Percentiles rank a stretch among this genome's conserved stretches.
Conservation (phyloP, 2,113 vertebrate species). For the Laticauda laticaudata region DNA sequence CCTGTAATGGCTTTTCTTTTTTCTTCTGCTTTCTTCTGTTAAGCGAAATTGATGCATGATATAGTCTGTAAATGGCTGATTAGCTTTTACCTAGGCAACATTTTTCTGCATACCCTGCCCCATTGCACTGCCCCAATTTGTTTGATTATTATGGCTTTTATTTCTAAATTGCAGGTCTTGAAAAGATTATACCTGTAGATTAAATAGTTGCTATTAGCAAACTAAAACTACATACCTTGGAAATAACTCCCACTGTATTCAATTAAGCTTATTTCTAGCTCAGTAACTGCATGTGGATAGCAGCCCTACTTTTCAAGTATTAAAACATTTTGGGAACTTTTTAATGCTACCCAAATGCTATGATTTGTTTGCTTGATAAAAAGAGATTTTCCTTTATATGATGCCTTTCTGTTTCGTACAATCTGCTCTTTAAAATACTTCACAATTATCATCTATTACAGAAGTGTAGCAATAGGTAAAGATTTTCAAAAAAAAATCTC, state of each 20-base stretch:
- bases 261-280: neutral
- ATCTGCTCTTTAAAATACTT: neutral
- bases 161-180: conserved; percentile 14
- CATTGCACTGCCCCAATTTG: neutral
- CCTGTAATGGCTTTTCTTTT: conserved; percentile 66
- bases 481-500: neutral
- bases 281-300: neutral
- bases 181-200: neutral
- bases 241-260: neutral
- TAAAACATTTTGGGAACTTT: neutral
- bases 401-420: neutral
- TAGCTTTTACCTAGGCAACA: conserved; percentile 35
- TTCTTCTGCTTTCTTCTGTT: conserved; percentile 62
- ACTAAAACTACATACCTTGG: neutral
- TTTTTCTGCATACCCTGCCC: neutral
- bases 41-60: conserved; percentile 66
- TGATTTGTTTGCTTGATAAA: neutral
- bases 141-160: conserved; percentile 5
- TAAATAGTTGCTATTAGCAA: neutral
- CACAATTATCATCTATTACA: neutral
- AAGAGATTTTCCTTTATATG: neutral
- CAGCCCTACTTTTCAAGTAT: neutral
- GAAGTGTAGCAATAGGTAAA: neutral
- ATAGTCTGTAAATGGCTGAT: conserved; percentile 56
- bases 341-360: neutral